Evolutionary conservation across 2,888 invertebrate species (phyloP).

Genomic region (Meteorus cinctellus): DNA sequence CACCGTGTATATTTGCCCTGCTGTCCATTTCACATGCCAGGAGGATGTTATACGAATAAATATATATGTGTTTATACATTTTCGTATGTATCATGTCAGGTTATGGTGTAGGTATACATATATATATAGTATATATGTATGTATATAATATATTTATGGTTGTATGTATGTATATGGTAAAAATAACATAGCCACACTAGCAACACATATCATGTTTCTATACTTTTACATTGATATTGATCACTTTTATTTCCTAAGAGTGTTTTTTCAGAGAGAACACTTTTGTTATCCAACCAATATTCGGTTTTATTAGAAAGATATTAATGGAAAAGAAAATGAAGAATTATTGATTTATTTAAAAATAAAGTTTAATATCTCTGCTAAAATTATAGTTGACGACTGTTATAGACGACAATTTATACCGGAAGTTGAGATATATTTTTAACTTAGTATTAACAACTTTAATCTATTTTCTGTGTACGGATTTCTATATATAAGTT

Average conservation of each 20-base stretch:
- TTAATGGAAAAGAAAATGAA: neutral
- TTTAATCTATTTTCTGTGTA: neutral
- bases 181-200: neutral
- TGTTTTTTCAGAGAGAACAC: neutral
- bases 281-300: neutral
- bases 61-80: conserved; percentile 15
- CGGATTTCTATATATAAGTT: neutral
- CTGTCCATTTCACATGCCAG: conserved; percentile 38
- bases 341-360: neutral
- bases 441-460: neutral
- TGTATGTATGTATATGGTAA: neutral
- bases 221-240: no score
- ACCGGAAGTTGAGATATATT: neutral
- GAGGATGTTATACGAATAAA: conserved; percentile 9
- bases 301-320: neutral
- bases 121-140: neutral
- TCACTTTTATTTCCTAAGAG: no score
- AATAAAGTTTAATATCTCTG: neutral
- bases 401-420: neutral
- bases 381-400: neutral
- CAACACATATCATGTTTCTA: no score
- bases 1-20: conserved; percentile 16
- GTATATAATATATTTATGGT: neutral
- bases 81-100: neutral
- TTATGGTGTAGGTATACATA: neutral